phyloP scores from a whole-genome alignment of 23 tunicate species.

The Oikopleura vanhoeffeni region DNA sequence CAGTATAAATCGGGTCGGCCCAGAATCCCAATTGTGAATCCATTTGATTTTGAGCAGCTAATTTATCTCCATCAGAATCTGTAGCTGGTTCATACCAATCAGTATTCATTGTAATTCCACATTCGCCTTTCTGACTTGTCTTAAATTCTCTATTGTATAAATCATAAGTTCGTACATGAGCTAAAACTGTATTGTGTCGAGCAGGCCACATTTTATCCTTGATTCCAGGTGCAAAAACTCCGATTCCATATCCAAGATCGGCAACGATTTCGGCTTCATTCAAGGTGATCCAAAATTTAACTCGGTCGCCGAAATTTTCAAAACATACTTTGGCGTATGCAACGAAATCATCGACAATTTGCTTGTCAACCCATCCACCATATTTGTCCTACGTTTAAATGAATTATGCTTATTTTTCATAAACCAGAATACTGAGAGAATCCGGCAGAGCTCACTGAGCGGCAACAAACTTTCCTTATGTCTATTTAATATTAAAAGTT shows the following conservation, averaged over 20 bases:
- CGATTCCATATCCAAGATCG: background rate
- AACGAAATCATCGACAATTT: slow-evolving; percentile 34
- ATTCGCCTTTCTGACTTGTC: too few species aligned
- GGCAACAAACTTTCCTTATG: too few species aligned
- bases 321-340: slow-evolving; percentile 71
- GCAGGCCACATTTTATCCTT: slow-evolving; percentile 22
- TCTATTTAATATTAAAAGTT: too few species aligned
- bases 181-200: slow-evolving; percentile 61
- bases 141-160: too few species aligned
- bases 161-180: too few species aligned
- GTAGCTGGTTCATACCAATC: background rate
- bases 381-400: too few species aligned
- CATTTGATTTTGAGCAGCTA: background rate
- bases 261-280: too few species aligned
- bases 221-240: background rate
- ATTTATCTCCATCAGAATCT: too few species aligned
- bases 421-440: too few species aligned
- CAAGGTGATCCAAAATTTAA: slow-evolving; percentile 92
- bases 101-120: slow-evolving; percentile 46
- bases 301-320: slow-evolving; percentile 8
- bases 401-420: too few species aligned
- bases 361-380: slow-evolving; percentile 67
- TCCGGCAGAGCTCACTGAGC: too few species aligned
- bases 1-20: background rate
- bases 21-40: background rate